Evolutionary conservation across 2,797 vertebrate genomes (phyloP).

Genomic region (Chrosomus eos): DNA sequence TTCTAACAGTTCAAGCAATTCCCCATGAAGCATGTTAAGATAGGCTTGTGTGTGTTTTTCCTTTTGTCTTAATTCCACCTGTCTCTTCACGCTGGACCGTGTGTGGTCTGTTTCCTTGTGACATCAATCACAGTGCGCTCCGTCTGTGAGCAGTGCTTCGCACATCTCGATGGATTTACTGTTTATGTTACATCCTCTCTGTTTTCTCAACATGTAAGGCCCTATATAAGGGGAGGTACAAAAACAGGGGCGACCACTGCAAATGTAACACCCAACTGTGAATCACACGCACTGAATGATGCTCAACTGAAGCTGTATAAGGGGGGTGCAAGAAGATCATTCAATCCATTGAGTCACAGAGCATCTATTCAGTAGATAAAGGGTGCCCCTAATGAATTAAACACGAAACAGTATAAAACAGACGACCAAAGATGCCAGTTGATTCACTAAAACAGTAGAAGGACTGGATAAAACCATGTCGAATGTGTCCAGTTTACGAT

Average conservation of each 20-base stretch:
- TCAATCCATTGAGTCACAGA: constrained; percentile 38
- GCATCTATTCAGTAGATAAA: constrained; percentile 33
- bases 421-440: constrained; percentile 26
- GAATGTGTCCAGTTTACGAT: constrained; percentile 15
- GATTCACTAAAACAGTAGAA: constrained; percentile 17
- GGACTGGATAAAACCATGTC: constrained; percentile 14
- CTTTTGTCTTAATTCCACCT: constrained; percentile 56
- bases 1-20: not conserved
- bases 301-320: constrained; percentile 31
- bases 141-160: constrained; percentile 20
- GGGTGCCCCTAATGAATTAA: constrained; percentile 36
- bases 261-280: constrained; percentile 34
- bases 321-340: constrained; percentile 35
- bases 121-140: constrained; percentile 43
- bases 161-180: constrained; percentile 44
- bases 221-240: constrained; percentile 43
- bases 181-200: constrained; percentile 52
- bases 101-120: constrained; percentile 52
- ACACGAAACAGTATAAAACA: constrained; percentile 24
- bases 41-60: not conserved
- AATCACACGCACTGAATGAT: constrained; percentile 47
- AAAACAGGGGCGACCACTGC: constrained; percentile 37
- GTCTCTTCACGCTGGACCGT: constrained; percentile 42
- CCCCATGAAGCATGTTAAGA: not conserved
- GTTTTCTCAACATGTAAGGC: constrained; percentile 42